phyloP scores from a whole-genome alignment of 2,888 invertebrate species.

The Caenorhabditis sp. region DNA sequence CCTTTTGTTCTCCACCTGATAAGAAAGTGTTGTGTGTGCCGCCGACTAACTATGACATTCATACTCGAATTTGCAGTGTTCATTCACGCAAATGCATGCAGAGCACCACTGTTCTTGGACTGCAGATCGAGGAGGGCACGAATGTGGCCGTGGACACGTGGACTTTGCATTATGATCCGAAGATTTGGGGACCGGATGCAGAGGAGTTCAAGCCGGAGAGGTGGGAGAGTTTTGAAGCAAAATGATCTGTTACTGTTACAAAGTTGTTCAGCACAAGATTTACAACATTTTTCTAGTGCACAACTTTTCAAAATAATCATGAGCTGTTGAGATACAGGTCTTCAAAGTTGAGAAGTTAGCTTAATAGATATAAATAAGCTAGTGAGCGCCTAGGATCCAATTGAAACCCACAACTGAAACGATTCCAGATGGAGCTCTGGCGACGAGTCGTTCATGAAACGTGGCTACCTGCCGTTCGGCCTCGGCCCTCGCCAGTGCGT shows the following conservation, averaged over 20 bases:
- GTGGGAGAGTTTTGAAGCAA: conserved; percentile 9
- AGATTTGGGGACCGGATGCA: conserved; percentile 67
- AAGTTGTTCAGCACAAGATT: no score
- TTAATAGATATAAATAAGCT: no score
- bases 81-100: conserved; percentile 37
- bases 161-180: conserved; percentile 29
- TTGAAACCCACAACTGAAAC: no score
- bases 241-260: conserved; percentile 4
- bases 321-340: no score
- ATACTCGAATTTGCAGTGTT: no score
- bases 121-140: conserved; percentile 54
- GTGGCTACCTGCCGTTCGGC: conserved; percentile 55
- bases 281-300: no score
- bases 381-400: no score
- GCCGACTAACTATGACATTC: conserved; percentile 63
- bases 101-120: conserved; percentile 66
- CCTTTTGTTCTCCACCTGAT: no score
- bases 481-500: conserved; percentile 64
- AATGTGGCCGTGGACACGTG: conserved; percentile 56
- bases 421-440: conserved; percentile 29
- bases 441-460: conserved; percentile 12
- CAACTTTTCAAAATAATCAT: no score
- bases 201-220: conserved; percentile 55
- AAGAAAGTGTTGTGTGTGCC: conserved; percentile 35
- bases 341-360: no score